phyloP scores from a whole-genome alignment of 2,113 vertebrate genomes.

The Tachysurus fulvidraco region DNA sequence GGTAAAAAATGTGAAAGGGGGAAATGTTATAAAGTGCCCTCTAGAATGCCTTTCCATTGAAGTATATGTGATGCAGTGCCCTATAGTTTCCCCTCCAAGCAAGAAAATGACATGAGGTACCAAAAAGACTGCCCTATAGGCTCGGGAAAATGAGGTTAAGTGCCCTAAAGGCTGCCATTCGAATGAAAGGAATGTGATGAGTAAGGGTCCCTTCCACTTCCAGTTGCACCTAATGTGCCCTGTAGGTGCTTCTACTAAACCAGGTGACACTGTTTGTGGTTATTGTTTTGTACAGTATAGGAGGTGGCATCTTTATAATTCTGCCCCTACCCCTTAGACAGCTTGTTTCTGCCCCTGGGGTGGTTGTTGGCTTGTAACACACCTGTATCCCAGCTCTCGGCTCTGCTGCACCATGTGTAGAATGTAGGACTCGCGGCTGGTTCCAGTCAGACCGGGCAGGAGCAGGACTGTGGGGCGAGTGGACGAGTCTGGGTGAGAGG shows the following conservation, averaged over 20 bases:
- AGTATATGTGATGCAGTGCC: not conserved
- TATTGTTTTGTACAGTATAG: too few species aligned
- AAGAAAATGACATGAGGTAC: too few species aligned
- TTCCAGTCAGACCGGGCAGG: slow-evolving; percentile 93
- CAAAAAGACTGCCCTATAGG: not conserved
- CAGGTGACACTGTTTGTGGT: too few species aligned
- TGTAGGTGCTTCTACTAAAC: too few species aligned
- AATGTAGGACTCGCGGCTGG: slow-evolving; percentile 97
- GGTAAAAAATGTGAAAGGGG: not conserved
- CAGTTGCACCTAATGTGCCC: too few species aligned
- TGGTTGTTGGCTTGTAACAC: slow-evolving; percentile 51
- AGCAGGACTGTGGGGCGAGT: slow-evolving; percentile 89
- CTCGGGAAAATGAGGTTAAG: not conserved
- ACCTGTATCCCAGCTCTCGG: slow-evolving; percentile 92
- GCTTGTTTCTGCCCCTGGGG: not conserved
- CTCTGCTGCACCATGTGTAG: slow-evolving; percentile 97
- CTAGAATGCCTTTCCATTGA: not conserved
- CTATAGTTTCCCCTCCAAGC: too few species aligned
- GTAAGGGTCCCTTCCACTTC: too few species aligned
- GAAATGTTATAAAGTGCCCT: not conserved
- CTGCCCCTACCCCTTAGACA: not conserved
- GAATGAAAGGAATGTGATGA: too few species aligned
- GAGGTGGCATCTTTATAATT: not conserved
- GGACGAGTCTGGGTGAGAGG: slow-evolving; percentile 76
- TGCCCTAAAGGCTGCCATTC: not conserved